Percentiles rank a stretch among this genome's conserved stretches.
Conservation (phyloP, 2,797 vertebrate genomes). For the Lagorchestes hirsutus region DNA sequence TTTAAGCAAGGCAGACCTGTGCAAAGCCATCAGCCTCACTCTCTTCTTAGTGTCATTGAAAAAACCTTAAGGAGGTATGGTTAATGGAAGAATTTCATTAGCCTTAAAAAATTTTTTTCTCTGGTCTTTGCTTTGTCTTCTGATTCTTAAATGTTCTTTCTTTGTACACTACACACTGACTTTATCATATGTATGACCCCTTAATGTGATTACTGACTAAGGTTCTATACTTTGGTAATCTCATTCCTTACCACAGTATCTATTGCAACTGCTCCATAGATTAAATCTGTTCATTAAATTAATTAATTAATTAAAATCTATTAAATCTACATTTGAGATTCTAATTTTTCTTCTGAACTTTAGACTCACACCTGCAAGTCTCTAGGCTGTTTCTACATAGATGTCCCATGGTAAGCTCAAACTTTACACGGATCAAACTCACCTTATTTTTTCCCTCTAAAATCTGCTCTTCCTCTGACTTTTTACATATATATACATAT, state of each 20-base stretch:
- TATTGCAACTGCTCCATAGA: not conserved
- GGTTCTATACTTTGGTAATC: not conserved
- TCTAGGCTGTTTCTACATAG: not conserved
- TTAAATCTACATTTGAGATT: not conserved
- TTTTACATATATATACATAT: too few species aligned
- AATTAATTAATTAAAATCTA: too few species aligned
- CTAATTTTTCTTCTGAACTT: not conserved
- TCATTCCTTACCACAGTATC: not conserved
- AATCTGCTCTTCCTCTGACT: not conserved
- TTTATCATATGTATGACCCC: not conserved
- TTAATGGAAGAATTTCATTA: not conserved
- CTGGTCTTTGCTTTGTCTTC: not conserved
- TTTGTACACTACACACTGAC: not conserved
- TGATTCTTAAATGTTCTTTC: not conserved
- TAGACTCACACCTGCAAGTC: not conserved
- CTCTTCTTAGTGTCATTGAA: too few species aligned
- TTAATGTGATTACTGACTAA: not conserved
- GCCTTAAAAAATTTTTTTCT: not conserved
- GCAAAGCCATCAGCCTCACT: too few species aligned
- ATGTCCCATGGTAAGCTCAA: not conserved
- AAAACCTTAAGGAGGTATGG: too few species aligned
- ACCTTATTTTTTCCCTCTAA: not conserved
- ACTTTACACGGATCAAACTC: not conserved
- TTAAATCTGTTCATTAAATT: not conserved
- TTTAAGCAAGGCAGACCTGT: too few species aligned